Evolutionary conservation across 2,888 invertebrate genomes (phyloP).

Genomic region (Melanotus villosus): DNA sequence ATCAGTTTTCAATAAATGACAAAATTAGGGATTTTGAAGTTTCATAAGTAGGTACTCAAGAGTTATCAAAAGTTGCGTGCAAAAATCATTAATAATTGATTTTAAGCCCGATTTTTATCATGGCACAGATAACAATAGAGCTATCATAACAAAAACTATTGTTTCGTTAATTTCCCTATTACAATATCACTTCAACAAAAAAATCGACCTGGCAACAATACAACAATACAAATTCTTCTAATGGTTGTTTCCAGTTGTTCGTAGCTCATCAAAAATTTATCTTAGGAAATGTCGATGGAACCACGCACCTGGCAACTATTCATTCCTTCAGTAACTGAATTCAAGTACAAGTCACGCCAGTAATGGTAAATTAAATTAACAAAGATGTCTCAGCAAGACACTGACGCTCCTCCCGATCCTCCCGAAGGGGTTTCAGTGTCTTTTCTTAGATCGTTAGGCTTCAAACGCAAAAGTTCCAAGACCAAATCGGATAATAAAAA

Average conservation of each 20-base stretch:
- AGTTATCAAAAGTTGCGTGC: too few species aligned
- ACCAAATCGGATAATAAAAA: neutral
- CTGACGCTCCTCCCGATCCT: neutral
- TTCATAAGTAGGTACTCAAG: too few species aligned
- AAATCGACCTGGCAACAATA: neutral
- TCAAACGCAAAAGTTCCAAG: neutral
- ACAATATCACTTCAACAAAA: neutral
- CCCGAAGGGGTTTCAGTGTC: neutral
- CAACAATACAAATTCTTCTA: neutral
- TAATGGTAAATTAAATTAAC: neutral
- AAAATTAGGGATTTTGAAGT: too few species aligned
- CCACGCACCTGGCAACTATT: neutral
- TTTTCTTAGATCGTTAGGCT: constrained; percentile 8
- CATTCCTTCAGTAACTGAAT: neutral
- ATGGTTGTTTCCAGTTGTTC: neutral
- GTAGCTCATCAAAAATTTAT: neutral
- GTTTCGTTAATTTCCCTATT: neutral
- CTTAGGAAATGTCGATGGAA: neutral
- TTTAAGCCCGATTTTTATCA: too few species aligned
- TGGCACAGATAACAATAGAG: too few species aligned
- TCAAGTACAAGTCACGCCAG: neutral
- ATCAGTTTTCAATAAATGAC: too few species aligned
- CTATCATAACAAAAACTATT: too few species aligned
- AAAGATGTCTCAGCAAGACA: neutral
- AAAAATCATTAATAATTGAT: too few species aligned